These are phyloP conservation scores for Apeira syringaria DNA, from an alignment of 2,888 invertebrate genomes.

Conservation along the genomic window DNA sequence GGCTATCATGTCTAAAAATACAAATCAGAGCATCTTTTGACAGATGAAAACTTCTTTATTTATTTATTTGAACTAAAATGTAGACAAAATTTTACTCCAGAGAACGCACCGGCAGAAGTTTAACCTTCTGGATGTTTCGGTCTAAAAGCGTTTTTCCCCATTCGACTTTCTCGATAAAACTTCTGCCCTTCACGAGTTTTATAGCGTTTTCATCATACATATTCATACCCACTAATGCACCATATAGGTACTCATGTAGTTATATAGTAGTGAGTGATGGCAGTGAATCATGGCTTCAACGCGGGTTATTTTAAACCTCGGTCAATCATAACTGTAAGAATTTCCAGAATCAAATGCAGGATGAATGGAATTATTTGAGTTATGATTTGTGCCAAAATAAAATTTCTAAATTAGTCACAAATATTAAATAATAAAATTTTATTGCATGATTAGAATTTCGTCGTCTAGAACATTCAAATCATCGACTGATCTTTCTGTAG, in stretches of 20 bases:
- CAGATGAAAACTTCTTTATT: no score
- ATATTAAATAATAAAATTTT: no score
- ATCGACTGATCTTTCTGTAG: no score
- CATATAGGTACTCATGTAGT: neutral
- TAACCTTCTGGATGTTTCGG: neutral
- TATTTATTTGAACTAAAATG: no score
- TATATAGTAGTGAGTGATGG: conserved; percentile 6
- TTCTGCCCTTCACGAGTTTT: conserved; percentile 9
- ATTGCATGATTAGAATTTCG: no score
- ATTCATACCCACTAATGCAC: neutral
- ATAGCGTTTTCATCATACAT: neutral
- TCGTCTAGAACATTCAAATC: no score
- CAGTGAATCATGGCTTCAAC: conserved; percentile 41
- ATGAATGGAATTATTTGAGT: neutral
- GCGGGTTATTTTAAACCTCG: conserved; percentile 45
- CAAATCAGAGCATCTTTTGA: no score
- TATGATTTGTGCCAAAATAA: no score
- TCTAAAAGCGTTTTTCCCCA: conserved; percentile 1
- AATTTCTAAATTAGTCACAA: no score
- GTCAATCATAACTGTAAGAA: conserved; percentile 37
- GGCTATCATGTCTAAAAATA: no score
- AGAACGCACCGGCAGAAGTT: no score
- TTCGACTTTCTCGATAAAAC: conserved; percentile 6
- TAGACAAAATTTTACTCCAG: no score
- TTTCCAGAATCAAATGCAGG: conserved; percentile 22